Evolutionary conservation across 1,140 invertebrate genomes (phyloP), one percentile per base, ranked within the genome.

Genomic region (Sarcophaga bullata): DNA sequence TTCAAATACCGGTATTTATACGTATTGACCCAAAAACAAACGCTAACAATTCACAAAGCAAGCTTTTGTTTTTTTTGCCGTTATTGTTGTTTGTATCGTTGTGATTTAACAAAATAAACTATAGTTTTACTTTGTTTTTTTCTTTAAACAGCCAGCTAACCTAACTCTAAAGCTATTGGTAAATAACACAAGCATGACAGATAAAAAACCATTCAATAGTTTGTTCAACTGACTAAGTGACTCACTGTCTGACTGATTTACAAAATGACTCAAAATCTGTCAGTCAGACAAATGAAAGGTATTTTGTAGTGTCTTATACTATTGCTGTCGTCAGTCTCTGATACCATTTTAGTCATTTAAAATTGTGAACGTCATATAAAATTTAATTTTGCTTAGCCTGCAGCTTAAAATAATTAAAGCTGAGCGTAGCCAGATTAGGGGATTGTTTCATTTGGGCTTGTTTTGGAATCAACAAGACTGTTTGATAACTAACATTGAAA

Each of bases 1-100:
- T 17, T 17, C 76, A 83, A 72, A 80, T 58, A 80, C 82, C 47
- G 76, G 82, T 83, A 83, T 83, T 80, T 83, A 83, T 83, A 83
- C 75, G 17, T 50, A 15, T 11, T 46, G 47, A n/a, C 62, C 62
- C 62, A 72, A 72, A 72, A 8, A 68, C 17, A 15, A 68, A 25
- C 8, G 17, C n/a, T 68, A 68, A 68, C 62, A 68, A 68, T n/a
- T 68, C n/a, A 68, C 17, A 68, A 68, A 68, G 62, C 25, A 37
- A 37, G 25, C 25, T 37, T 37, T 37, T 37, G 25, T 37, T 37
- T 37, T 37, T 37, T 37, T 37, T 37, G 25, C 25, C 25, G 25
- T 37, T 37, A 68, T 19, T 9, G 17, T n/a, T 19, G 17, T 68
- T 68, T 52, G 50, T 68, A 19, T 68, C 19, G n/a, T 68, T 68